These are phyloP conservation scores for Alcis repandata DNA, from an alignment of 2,888 invertebrate species.

Conservation along the genomic window DNA sequence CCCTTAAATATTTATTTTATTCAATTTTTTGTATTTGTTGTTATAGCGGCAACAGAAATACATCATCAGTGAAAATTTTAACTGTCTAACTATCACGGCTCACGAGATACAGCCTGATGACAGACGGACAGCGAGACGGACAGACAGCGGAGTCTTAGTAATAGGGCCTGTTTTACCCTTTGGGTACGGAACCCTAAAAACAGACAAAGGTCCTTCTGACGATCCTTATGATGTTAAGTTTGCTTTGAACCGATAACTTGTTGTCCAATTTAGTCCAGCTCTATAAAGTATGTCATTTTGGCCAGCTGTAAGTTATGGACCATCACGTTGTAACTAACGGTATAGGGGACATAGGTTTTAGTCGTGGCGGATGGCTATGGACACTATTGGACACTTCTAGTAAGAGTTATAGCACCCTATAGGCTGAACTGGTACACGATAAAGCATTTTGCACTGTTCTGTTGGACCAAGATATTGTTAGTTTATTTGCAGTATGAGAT, in stretches of 20 bases:
- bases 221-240: too few species aligned
- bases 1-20: too few species aligned
- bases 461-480: neutral
- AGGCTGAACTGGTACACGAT: constrained; percentile 4
- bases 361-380: neutral
- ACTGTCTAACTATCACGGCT: too few species aligned
- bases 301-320: constrained; percentile 13
- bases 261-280: constrained; percentile 8
- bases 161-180: too few species aligned
- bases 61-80: too few species aligned
- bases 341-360: constrained; percentile 15
- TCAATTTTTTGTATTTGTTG: too few species aligned
- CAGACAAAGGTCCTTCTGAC: too few species aligned
- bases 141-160: too few species aligned
- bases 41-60: too few species aligned
- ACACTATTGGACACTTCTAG: neutral
- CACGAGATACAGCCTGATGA: too few species aligned
- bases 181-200: too few species aligned
- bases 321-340: constrained; percentile 16
- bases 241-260: constrained; percentile 5
- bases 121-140: too few species aligned
- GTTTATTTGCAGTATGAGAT: neutral
- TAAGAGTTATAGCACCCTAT: constrained; percentile 15
- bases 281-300: constrained; percentile 16
- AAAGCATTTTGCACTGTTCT: constrained; percentile 10